Conservation (phyloP, 1,140 invertebrate species). For the Wasmannia auropunctata region DNA sequence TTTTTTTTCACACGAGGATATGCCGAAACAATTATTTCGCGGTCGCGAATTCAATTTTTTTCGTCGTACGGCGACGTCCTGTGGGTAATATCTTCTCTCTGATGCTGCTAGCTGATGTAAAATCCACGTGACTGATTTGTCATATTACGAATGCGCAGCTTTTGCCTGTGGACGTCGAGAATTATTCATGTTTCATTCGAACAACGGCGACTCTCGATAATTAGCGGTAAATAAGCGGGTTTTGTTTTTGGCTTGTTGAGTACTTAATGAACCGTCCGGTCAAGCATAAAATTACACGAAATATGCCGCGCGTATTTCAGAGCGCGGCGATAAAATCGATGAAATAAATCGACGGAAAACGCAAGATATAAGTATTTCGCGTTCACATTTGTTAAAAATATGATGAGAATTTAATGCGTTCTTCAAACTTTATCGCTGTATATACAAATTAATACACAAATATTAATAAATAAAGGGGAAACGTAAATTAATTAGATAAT, state of each 20-base stretch:
- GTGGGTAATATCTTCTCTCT: slow-evolving; percentile 19
- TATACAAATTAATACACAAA: too few species aligned
- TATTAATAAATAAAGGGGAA: background rate
- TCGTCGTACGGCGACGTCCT: background rate
- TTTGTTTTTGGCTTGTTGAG: slow-evolving; percentile 17
- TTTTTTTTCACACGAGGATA: slow-evolving; percentile 37
- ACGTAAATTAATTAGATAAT: background rate
- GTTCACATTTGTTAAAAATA: background rate
- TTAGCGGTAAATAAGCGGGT: slow-evolving; percentile 6
- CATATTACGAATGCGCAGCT: background rate
- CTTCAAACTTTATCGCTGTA: background rate
- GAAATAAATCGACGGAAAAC: background rate
- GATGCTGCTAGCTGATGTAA: background rate
- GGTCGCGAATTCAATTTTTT: slow-evolving; percentile 35
- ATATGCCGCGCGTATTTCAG: background rate
- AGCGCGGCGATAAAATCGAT: background rate
- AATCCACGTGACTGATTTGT: background rate
- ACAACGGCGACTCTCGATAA: background rate
- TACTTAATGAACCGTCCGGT: background rate
- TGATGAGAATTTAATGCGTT: background rate
- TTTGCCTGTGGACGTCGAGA: background rate
- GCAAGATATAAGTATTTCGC: background rate
- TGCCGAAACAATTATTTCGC: slow-evolving; percentile 45
- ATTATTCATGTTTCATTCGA: slow-evolving; percentile 20
- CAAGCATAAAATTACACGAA: background rate